Percentiles rank a stretch among this genome's conserved stretches.
Conservation (phyloP, 1,140 invertebrate species). For the Paraescarpia echinospica region DNA sequence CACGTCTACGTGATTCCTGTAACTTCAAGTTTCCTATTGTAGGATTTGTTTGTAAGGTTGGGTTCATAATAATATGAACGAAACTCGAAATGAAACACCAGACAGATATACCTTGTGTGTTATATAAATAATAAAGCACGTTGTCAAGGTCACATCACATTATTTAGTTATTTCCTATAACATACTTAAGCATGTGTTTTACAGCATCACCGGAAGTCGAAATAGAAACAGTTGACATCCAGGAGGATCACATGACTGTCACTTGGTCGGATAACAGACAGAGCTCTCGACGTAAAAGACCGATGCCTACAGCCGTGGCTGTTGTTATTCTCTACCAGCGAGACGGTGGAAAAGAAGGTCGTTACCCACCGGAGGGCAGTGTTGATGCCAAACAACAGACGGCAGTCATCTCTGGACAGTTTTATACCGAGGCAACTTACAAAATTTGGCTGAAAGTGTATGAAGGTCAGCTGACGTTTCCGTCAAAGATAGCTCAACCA, state of each 20-base stretch:
- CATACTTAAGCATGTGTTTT: neutral
- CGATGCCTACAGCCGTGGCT: neutral
- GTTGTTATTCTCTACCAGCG: neutral
- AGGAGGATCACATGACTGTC: neutral
- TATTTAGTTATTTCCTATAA: neutral
- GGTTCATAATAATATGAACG: too few relatives aligned
- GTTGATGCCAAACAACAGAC: neutral
- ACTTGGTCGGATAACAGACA: neutral
- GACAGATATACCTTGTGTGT: neutral
- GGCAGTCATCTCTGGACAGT: neutral
- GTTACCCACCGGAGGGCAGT: neutral
- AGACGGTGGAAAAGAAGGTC: neutral
- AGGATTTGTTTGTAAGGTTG: too few relatives aligned
- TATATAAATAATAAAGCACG: neutral
- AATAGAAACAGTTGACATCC: neutral
- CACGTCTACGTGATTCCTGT: too few relatives aligned
- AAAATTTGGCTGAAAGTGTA: neutral
- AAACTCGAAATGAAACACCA: neutral
- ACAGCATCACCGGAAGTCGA: neutral
- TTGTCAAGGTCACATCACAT: too few relatives aligned
- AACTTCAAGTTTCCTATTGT: too few relatives aligned
- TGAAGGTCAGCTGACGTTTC: neutral
- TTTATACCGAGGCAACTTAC: neutral
- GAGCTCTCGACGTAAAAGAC: neutral
- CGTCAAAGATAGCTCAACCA: neutral